Percentiles rank a stretch among this genome's conserved stretches.
Conservation (phyloP, 37 sponge, comb jelly and placozoan species). For the Axinella damicornis region DNA sequence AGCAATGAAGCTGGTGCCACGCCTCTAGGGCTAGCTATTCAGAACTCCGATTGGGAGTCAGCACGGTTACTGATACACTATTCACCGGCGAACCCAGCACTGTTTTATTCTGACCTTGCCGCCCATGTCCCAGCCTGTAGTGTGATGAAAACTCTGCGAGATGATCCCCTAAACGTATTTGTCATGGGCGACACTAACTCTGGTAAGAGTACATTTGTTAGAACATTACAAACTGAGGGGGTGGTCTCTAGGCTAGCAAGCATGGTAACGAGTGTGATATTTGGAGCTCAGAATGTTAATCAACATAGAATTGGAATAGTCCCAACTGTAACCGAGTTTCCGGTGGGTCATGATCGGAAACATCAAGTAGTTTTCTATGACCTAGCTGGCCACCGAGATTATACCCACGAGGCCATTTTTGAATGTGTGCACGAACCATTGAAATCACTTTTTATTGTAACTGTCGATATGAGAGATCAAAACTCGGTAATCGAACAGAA, state of each 20-base stretch:
- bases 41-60: not conserved
- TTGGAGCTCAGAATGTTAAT: no score
- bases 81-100: slow-evolving; percentile 1
- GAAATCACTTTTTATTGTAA: slow-evolving; percentile 34
- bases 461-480: slow-evolving; percentile 5
- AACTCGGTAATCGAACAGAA: not conserved
- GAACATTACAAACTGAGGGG: slow-evolving; percentile 17
- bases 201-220: slow-evolving; percentile 54
- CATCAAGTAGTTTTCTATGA: slow-evolving; percentile 29
- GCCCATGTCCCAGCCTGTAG: not conserved
- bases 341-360: not conserved
- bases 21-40: slow-evolving; percentile 12
- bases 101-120: not conserved
- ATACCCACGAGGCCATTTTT: slow-evolving; percentile 45
- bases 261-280: no score
- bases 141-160: not conserved
- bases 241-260: no score
- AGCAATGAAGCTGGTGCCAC: not conserved
- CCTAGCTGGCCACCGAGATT: slow-evolving; percentile 16
- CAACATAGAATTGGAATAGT: slow-evolving; percentile 22
- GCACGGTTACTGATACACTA: slow-evolving; percentile 1
- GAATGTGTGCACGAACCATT: slow-evolving; percentile 15
- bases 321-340: not conserved
- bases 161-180: slow-evolving; percentile 17
- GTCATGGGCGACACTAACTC: slow-evolving; percentile 29